Conservation (phyloP, 53 echinoderm and acorn worm genomes). For the Patiria pectinifera region DNA sequence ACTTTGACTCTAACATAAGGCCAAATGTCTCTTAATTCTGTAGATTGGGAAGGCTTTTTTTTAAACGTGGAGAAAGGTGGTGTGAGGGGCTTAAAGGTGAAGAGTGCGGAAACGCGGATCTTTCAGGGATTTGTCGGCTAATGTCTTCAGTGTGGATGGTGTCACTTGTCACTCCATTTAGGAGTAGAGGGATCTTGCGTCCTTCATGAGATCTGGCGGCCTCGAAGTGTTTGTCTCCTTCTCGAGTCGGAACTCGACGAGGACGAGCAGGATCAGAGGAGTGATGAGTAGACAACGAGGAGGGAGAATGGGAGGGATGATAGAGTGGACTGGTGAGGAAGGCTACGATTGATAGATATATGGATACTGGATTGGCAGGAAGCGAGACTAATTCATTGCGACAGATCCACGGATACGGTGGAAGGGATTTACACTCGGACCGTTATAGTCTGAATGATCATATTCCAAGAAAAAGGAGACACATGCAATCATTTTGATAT, state of each 20-base stretch:
- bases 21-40: no score
- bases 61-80: no score
- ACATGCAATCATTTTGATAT: no score
- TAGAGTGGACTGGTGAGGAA: background rate
- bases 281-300: background rate
- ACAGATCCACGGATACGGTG: no score
- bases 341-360: background rate
- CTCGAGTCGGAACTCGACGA: background rate
- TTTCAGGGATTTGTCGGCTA: no score
- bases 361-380: background rate
- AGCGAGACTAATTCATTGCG: background rate
- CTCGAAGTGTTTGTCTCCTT: background rate
- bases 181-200: background rate
- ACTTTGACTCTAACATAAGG: no score
- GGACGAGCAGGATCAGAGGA: background rate
- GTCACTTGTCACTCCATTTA: background rate
- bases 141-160: background rate
- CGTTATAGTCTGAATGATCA: no score
- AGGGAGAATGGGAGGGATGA: background rate
- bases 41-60: no score
- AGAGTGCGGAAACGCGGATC: no score
- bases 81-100: no score
- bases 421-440: no score
- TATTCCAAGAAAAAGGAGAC: no score
- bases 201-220: background rate